Percentiles rank a stretch among this genome's conserved stretches.
These are phyloP conservation scores for Ciconia boyciana DNA, from an alignment of 2,113 vertebrate genomes.

Conservation along the genomic window DNA sequence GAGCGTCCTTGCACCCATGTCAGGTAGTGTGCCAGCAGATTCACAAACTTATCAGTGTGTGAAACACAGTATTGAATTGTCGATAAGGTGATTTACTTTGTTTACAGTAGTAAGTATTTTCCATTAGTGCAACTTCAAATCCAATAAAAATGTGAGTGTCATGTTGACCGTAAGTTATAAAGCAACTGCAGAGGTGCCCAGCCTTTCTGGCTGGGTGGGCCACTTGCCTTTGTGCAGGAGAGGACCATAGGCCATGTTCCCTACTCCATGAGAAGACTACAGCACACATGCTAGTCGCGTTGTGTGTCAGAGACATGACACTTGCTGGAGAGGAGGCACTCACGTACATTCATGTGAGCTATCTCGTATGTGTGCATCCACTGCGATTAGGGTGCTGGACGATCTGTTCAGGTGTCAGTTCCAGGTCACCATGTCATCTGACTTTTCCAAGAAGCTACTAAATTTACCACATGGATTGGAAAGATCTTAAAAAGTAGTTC, in stretches of 20 bases:
- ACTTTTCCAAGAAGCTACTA: neutral
- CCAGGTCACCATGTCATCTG: neutral
- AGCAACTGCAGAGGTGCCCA: neutral
- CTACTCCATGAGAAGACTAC: neutral
- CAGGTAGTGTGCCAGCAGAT: neutral
- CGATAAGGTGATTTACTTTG: neutral
- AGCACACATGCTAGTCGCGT: neutral
- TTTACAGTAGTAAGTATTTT: neutral
- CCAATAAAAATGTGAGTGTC: neutral
- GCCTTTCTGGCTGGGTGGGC: neutral
- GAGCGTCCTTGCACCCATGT: neutral
- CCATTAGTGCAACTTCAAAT: neutral
- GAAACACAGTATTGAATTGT: neutral
- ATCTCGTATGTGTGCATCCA: rapidly evolving
- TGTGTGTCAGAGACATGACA: neutral
- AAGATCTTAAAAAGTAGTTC: neutral
- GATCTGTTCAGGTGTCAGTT: neutral
- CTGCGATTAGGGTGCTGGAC: neutral
- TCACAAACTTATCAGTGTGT: neutral
- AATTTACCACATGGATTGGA: neutral
- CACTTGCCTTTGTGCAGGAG: neutral
- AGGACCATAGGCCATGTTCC: neutral
- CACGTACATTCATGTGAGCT: neutral
- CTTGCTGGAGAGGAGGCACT: neutral
- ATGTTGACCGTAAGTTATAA: neutral